Base-by-base conservation (phyloP, 2,888 invertebrate genomes). In the Bruchidius siliquastri region DNA sequence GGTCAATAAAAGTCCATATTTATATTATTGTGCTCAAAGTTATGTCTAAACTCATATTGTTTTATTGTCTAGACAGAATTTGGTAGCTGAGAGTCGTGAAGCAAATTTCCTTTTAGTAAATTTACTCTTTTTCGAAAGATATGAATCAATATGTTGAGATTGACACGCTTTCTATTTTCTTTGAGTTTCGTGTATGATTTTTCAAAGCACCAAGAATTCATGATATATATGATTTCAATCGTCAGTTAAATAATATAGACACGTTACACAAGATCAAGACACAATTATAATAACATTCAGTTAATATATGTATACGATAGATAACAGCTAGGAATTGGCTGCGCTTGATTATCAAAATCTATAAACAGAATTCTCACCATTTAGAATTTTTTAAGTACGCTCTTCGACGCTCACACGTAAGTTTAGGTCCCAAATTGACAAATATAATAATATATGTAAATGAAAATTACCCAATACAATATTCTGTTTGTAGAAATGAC, bases 111-210 rank as follows among this genome's bases (percentile, higher is more conserved):
- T 30, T 30, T 30, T 3, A 30, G 30, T 30, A 30, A 30, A 30
- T 30, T 49, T 18, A 49, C 26, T 4, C 18, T 49, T 49, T 49
- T 49, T 49, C 13, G 18, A 71, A 76, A 75, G 79, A 80, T 79
- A 80, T 79, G 80, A 79, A 78, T 79, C 76, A 79, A 79, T 76
- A 78, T 49, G 74, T 74, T 71, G 74, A 76, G 73, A 74, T 73
- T 74, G 72, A 70, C 70, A 73, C 18, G 49, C 49, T 13, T 49
- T 49, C 49, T 49, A 49, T 49, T 49, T 49, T 13, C 13, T 49
- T 49, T 49, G 13, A 3, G 49, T 49, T 49, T 26, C 8, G 18
- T 49, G 49, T 49, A 49, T 49, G 49, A 13, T 18, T 49, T 49
- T 49, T 49, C 49, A 49, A 77, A 77, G 77, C 77, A 77, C 77